These are phyloP conservation scores for Helicorthomorpha holstii DNA, from an alignment of 1,140 invertebrate species.

Conservation along the genomic window DNA sequence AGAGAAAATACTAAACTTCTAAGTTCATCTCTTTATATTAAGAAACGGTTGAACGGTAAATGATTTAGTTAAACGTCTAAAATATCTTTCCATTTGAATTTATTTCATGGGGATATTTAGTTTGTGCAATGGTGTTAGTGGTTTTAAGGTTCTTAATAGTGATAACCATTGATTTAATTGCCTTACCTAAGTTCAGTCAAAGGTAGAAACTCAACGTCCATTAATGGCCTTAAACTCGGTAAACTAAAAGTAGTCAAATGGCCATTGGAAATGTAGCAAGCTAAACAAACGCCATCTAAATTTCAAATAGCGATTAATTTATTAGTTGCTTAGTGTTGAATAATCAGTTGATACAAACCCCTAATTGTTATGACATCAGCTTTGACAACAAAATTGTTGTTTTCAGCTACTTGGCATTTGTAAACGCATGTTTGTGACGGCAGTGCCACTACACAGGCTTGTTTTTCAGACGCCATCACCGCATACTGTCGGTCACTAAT, in stretches of 20 bases:
- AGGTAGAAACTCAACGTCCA: conserved; percentile 85
- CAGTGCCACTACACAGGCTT: conserved; percentile 79
- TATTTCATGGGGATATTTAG: too few relatives aligned
- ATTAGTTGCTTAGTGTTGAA: not conserved
- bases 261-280: conserved; percentile 83
- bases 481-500: conserved; percentile 76
- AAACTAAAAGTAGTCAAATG: conserved; percentile 81
- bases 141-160: too few relatives aligned
- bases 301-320: conserved; percentile 13
- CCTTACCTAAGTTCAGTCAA: conserved; percentile 82
- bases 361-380: conserved; percentile 83
- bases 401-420: conserved; percentile 63
- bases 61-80: too few relatives aligned
- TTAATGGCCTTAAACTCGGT: conserved; percentile 73
- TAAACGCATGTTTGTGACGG: conserved; percentile 85
- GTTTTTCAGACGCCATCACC: conserved; percentile 83
- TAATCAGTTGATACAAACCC: conserved; percentile 37
- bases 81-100: too few relatives aligned
- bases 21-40: too few relatives aligned
- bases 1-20: too few relatives aligned
- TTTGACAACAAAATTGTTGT: conserved; percentile 72
- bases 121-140: too few relatives aligned
- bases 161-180: too few relatives aligned
- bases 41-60: too few relatives aligned
- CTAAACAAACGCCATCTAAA: conserved; percentile 81